Evolutionary conservation across 2,888 invertebrate genomes (phyloP).

Genomic region (Caenorhabditis auriculariae): DNA sequence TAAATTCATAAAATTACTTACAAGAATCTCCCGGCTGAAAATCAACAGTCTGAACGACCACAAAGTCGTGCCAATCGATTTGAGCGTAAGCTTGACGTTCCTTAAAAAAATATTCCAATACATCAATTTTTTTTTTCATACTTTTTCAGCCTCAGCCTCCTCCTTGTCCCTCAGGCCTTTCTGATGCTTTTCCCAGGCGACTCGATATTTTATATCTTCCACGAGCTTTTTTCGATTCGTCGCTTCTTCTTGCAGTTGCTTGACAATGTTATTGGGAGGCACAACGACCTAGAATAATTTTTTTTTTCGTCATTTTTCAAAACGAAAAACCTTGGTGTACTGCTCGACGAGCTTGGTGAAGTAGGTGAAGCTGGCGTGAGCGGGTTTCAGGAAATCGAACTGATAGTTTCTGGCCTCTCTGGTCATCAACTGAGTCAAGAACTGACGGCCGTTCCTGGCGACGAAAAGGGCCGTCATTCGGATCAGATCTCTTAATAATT

Average conservation of each 20-base stretch:
- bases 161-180: conserved; percentile 87
- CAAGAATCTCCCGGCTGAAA: conserved; percentile 94
- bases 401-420: conserved; percentile 89
- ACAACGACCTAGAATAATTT: conserved; percentile 72
- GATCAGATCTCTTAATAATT: conserved; percentile 80
- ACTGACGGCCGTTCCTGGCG: conserved; percentile 94
- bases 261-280: conserved; percentile 76
- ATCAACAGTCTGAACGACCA: conserved; percentile 98
- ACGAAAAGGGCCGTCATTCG: conserved; percentile 98
- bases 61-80: conserved; percentile 99
- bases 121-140: not conserved
- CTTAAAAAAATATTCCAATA: conserved; percentile 2
- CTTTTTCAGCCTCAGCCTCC: conserved; percentile 87
- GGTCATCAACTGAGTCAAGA: conserved; percentile 96
- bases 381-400: conserved; percentile 96
- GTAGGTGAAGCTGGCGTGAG: conserved; percentile 96
- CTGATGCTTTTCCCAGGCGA: conserved; percentile 94
- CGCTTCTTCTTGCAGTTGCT: conserved; percentile 50
- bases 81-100: conserved; percentile 87
- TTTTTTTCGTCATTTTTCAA: too few species aligned
- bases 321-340: conserved; percentile 86
- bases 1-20: conserved; percentile 7
- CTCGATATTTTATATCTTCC: conserved; percentile 72
- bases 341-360: conserved; percentile 96
- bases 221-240: conserved; percentile 42